These are phyloP conservation scores for Elaphurus davidianus DNA, from an alignment of 2,113 vertebrate species.

Conservation along the genomic window DNA sequence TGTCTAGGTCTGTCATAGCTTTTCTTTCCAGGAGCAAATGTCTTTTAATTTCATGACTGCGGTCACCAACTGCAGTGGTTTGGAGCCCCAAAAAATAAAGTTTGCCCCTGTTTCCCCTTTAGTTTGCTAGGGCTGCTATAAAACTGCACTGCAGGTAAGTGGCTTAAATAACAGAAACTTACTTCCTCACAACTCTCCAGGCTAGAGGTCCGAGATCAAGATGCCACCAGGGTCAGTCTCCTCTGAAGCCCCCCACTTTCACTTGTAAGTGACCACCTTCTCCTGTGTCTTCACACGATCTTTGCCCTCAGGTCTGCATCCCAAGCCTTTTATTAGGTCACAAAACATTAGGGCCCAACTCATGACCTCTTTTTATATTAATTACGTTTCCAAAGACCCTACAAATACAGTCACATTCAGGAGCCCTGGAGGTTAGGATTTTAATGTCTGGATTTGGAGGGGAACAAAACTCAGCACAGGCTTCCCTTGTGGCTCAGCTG, in stretches of 20 bases:
- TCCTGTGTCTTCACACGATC: fast-evolving
- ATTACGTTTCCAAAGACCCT: background rate
- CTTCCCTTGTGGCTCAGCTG: background rate
- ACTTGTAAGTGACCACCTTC: background rate
- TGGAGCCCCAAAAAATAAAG: background rate
- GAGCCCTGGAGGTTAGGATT: background rate
- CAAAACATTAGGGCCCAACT: background rate
- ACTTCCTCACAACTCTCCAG: background rate
- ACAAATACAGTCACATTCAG: background rate
- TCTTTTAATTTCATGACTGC: background rate
- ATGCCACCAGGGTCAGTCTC: background rate
- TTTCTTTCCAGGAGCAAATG: background rate
- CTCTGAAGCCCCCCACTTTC: background rate
- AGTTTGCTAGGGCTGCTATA: background rate
- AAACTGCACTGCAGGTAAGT: background rate
- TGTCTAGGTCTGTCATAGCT: background rate
- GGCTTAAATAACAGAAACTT: background rate
- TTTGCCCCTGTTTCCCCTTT: background rate
- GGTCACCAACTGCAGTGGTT: background rate
- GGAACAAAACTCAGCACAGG: background rate
- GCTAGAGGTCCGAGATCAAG: background rate
- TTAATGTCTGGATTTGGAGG: background rate
- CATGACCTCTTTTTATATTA: background rate
- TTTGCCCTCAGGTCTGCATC: background rate
- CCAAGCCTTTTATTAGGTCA: background rate